These are phyloP conservation scores for Cassiopea andromeda DNA, from an alignment of 30 jellyfish, hydroid and myxozoan species.

Conservation along the genomic window DNA sequence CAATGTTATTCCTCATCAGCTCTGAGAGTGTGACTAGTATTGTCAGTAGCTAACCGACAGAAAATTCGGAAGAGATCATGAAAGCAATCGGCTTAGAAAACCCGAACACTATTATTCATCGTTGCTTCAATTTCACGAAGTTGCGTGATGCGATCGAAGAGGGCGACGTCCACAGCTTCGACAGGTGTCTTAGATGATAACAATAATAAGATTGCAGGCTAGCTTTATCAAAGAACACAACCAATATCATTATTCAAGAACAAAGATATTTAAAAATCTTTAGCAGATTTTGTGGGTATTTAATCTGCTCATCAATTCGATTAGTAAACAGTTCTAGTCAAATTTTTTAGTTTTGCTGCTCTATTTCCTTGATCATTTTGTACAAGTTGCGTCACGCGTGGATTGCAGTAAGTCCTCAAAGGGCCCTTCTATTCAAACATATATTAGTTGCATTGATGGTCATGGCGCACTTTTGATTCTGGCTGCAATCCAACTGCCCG, in stretches of 20 bases:
- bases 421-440: no score
- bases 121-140: not conserved
- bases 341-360: not conserved
- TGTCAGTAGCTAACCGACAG: no score
- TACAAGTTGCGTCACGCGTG: not conserved
- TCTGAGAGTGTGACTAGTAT: no score
- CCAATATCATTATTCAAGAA: not conserved
- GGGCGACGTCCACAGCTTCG: not conserved
- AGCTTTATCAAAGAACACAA: not conserved
- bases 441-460: no score
- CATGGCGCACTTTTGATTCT: no score
- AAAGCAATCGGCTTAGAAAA: no score
- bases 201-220: not conserved
- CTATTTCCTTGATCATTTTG: not conserved
- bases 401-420: no score
- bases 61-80: no score
- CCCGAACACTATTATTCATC: no score
- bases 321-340: not conserved
- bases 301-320: not conserved
- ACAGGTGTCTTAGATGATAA: not conserved
- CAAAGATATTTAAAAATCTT: not conserved
- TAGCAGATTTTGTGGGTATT: not conserved
- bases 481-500: no score
- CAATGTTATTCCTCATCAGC: no score
- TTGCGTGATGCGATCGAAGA: not conserved